Evolutionary conservation across 2,888 invertebrate genomes (phyloP), one percentile per base, ranked within the genome.

Genomic region (Plagodis pulveraria): DNA sequence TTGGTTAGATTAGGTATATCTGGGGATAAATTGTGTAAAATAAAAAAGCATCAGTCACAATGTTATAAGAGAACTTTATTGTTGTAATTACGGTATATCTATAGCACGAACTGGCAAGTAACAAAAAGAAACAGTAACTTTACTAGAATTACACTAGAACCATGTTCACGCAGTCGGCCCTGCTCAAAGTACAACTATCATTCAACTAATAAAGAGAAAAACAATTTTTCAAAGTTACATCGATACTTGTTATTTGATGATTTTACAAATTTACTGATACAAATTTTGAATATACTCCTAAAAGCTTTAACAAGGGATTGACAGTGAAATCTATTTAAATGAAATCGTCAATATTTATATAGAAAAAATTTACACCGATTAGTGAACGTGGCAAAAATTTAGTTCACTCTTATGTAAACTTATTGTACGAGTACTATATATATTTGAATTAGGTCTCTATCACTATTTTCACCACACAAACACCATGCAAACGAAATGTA

Each of bases 1-100:
- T n/a, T n/a, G n/a, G n/a, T n/a, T n/a, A n/a, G n/a, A n/a, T n/a
- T n/a, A n/a, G n/a, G n/a, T 22, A 22, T 4, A 4, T 22, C 22
- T 22, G 22, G 22, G 1, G 22, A 22, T 22, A 22, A 4, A 4
- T 36, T 36, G 35, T 44, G 43, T 50, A 11, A 69, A 76, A 70
- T 73, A 50, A 81, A 74, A 73, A 76, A 60, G 71, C 56, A 66
- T 6, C 0, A 53, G 65, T 80, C 85, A 89, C 87, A 91, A 91
- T 92, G 87, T 92, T 91, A 90, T 90, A 91, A 91, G 91, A 91
- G 91, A 92, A 91, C 84, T 92, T 92, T 91, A 92, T 92, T 92
- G 84, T 91, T 87, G 81, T 91, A 91, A 89, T 90, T 90, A 91
- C 84, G 80, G 89, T 91, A 90, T 91, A 91, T 84, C 89, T 91